phyloP scores from a whole-genome alignment of 2,888 invertebrate genomes.

The Pandemis corylana region DNA sequence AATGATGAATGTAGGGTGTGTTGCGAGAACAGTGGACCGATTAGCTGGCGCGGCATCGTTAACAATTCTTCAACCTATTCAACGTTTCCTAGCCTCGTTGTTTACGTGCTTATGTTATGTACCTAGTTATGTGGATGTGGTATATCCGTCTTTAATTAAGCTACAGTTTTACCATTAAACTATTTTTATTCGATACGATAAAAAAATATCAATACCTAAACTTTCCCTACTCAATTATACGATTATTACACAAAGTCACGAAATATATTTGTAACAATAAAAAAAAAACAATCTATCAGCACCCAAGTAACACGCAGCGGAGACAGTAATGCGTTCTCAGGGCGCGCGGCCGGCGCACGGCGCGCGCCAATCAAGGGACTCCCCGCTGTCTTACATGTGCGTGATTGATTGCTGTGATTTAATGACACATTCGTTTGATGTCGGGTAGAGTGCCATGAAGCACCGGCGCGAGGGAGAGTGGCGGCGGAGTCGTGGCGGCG shows the following conservation, averaged over 20 bases:
- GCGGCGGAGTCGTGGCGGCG: constrained; percentile 50
- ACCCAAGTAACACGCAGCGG: constrained; percentile 10
- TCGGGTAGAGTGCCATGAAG: constrained; percentile 70
- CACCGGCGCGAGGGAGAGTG: constrained; percentile 47
- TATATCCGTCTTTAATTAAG: neutral
- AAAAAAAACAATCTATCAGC: constrained; percentile 6
- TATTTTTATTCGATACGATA: neutral
- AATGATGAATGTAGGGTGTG: too few relatives aligned
- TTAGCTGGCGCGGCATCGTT: too few relatives aligned
- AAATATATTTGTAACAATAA: constrained; percentile 8
- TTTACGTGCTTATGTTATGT: neutral
- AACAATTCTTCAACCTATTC: neutral
- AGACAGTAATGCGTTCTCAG: constrained; percentile 20
- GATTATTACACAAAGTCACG: constrained; percentile 25
- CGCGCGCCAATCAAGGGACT: constrained; percentile 35
- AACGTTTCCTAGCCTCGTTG: neutral
- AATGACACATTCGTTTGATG: constrained; percentile 58
- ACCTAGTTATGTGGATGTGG: neutral
- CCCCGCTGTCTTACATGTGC: constrained; percentile 47
- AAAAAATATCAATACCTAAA: neutral
- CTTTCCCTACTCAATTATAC: neutral
- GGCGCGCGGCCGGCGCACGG: constrained; percentile 29
- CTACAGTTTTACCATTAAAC: neutral
- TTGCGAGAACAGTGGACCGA: too few relatives aligned
- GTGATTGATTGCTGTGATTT: constrained; percentile 51